Evolutionary conservation across 2,888 invertebrate genomes (phyloP).

Genomic region (Lasioglossum calceatum): DNA sequence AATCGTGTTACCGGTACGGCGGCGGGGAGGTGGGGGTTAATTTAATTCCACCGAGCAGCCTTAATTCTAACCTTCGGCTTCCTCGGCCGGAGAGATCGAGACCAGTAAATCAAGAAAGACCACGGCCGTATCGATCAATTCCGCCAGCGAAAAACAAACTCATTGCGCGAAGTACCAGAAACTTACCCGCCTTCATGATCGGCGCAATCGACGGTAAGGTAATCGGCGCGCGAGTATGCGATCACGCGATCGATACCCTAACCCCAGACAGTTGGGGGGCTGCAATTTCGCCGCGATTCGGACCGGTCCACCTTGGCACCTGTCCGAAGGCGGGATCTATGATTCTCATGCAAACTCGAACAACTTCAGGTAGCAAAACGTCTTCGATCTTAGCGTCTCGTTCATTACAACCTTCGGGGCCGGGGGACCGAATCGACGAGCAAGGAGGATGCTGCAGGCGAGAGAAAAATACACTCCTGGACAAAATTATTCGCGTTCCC

Average conservation of each 20-base stretch:
- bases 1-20: neutral
- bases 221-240: neutral
- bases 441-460: constrained; percentile 6
- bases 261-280: constrained; percentile 25
- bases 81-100: neutral
- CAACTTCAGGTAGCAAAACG: constrained; percentile 18
- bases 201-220: constrained; percentile 17
- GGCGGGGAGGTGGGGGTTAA: neutral
- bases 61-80: neutral
- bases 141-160: constrained; percentile 29
- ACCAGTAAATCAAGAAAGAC: constrained; percentile 8
- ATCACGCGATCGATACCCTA: constrained; percentile 56
- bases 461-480: neutral
- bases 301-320: constrained; percentile 52
- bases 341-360: constrained; percentile 60
- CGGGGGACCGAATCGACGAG: neutral
- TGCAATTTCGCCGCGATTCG: constrained; percentile 50
- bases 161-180: constrained; percentile 25
- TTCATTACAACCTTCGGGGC: constrained; percentile 17
- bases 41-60: neutral
- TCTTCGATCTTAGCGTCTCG: constrained; percentile 12
- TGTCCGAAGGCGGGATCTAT: constrained; percentile 53
- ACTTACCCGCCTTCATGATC: neutral
- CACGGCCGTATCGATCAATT: neutral
- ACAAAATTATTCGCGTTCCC: neutral